These are phyloP conservation scores for Ichneumoninae sp. DNA, from an alignment of 2,888 invertebrate genomes.

Conservation along the genomic window DNA sequence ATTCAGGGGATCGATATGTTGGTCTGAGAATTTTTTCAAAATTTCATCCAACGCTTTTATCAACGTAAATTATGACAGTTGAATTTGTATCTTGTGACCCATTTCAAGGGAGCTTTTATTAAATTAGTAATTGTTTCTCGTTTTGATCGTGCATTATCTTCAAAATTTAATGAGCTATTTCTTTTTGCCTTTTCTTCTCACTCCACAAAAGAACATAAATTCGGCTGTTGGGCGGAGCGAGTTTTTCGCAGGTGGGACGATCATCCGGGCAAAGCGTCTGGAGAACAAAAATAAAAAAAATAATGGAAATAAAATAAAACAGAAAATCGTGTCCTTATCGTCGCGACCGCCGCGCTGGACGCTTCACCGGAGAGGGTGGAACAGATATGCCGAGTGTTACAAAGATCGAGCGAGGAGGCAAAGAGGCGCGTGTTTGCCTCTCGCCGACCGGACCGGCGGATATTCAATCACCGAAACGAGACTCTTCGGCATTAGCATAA, in stretches of 20 bases:
- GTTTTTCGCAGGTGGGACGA: conserved; percentile 21
- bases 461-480: conserved; percentile 76
- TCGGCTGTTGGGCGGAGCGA: too few species aligned
- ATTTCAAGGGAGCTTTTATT: too few species aligned
- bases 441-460: conserved; percentile 22
- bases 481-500: conserved; percentile 81
- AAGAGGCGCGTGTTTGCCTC: background rate
- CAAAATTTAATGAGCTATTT: too few species aligned
- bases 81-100: too few species aligned
- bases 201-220: too few species aligned
- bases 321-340: conserved; percentile 56
- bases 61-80: too few species aligned
- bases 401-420: conserved; percentile 15
- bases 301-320: conserved; percentile 1
- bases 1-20: too few species aligned
- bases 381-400: conserved; percentile 5
- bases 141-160: too few species aligned
- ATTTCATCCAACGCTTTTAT: too few species aligned
- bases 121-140: too few species aligned
- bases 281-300: background rate
- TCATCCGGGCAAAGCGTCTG: conserved; percentile 25
- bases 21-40: too few species aligned
- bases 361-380: conserved; percentile 44
- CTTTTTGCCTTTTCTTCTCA: too few species aligned
- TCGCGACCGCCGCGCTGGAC: conserved; percentile 34